Percentiles rank a stretch among this genome's conserved stretches.
Evolutionary conservation across 2,113 vertebrate species (phyloP).

Genomic region (Calidris pygmaea): DNA sequence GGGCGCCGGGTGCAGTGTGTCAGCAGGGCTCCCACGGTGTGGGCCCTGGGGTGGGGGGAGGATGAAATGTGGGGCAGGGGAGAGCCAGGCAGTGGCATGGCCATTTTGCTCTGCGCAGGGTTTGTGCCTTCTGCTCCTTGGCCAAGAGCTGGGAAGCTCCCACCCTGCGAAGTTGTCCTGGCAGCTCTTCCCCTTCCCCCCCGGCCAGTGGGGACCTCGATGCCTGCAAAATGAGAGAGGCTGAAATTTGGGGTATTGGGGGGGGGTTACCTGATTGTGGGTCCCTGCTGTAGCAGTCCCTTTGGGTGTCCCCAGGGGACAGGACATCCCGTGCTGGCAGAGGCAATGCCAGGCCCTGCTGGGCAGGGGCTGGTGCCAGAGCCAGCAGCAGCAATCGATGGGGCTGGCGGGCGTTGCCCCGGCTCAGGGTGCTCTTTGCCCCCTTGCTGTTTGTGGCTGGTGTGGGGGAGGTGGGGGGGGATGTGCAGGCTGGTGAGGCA

Average conservation of each 20-base stretch:
- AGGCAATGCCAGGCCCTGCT: not conserved
- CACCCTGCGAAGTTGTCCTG: not conserved
- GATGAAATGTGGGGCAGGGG: not conserved
- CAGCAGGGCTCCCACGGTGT: not conserved
- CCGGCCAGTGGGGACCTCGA: not conserved
- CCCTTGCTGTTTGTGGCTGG: not conserved
- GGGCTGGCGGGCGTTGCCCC: fast-evolving
- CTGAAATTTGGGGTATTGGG: not conserved
- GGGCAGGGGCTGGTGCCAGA: not conserved
- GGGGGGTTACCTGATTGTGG: fast-evolving
- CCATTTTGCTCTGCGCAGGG: not conserved
- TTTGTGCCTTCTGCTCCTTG: not conserved
- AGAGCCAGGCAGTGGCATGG: fast-evolving
- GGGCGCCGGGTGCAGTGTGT: not conserved
- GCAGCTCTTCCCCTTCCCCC: not conserved
- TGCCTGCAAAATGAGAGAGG: not conserved
- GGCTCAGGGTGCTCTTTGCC: not conserved
- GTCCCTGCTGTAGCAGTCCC: not conserved
- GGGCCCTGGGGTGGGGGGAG: not conserved
- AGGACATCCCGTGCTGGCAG: not conserved
- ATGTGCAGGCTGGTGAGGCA: fast-evolving
- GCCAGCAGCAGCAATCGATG: not conserved
- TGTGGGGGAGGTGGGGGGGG: fast-evolving
- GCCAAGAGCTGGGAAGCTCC: not conserved
- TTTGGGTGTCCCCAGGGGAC: not conserved